These are phyloP conservation scores for Lycaena phlaeas DNA, from an alignment of 2,888 invertebrate genomes.

Conservation along the genomic window DNA sequence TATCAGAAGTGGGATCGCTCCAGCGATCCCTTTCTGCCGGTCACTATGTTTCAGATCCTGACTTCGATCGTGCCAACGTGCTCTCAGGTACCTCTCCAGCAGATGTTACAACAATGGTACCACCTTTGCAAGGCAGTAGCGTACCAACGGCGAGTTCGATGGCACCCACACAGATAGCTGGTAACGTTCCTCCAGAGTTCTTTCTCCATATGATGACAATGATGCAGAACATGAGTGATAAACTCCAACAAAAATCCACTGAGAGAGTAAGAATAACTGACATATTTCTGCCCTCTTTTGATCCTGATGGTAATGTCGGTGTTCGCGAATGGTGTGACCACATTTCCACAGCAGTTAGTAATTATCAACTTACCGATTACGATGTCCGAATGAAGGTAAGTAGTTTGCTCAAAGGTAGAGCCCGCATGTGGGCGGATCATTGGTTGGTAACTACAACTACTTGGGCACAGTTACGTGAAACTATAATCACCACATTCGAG, in stretches of 20 bases:
- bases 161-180: background rate
- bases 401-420: conserved; percentile 24
- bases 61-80: too few relatives aligned
- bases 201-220: conserved; percentile 22
- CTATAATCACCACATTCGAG: conserved; percentile 18
- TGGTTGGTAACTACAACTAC: conserved; percentile 22
- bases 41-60: background rate
- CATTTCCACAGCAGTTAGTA: conserved; percentile 10
- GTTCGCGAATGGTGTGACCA: conserved; percentile 17
- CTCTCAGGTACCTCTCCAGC: background rate
- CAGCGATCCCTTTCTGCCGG: conserved; percentile 1
- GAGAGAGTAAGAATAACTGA: conserved; percentile 14
- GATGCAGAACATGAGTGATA: conserved; percentile 24
- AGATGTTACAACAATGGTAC: background rate
- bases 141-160: background rate
- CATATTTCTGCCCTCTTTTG: conserved; percentile 16
- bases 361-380: background rate
- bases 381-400: background rate
- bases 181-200: conserved; percentile 16
- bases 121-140: background rate
- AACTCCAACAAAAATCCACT: conserved; percentile 11
- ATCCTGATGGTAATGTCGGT: conserved; percentile 16
- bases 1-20: conserved; percentile 5
- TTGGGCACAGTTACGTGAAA: conserved; percentile 21
- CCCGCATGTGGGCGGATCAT: conserved; percentile 23